Evolutionary conservation across 1,140 invertebrate species (phyloP).

Genomic region (Proctacanthus coquilletti): DNA sequence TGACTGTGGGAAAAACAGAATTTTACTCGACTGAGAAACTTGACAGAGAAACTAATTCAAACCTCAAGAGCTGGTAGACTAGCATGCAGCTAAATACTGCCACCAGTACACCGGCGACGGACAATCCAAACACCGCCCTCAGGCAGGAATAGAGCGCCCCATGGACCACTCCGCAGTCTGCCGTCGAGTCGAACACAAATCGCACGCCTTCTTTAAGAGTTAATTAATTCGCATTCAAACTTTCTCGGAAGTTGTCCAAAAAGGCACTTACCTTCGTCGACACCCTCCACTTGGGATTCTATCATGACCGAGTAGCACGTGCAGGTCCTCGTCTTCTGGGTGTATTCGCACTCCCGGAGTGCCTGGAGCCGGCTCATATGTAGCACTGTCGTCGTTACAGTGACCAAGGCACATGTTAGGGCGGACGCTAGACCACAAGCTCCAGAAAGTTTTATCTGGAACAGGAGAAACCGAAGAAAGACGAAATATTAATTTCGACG

Average conservation of each 20-base stretch:
- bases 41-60: background rate
- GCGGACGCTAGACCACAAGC: conserved; percentile 70
- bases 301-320: conserved; percentile 54
- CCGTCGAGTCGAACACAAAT: conserved; percentile 65
- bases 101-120: conserved; percentile 72
- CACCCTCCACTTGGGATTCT: conserved; percentile 36
- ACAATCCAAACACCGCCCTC: conserved; percentile 72
- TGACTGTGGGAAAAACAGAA: conserved; percentile 39
- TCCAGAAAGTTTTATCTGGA: conserved; percentile 71
- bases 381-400: conserved; percentile 82
- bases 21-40: background rate
- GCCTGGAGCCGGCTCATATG: conserved; percentile 84
- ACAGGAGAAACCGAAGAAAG: too few species aligned
- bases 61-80: conserved; percentile 73
- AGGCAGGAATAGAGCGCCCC: conserved; percentile 73
- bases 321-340: conserved; percentile 55
- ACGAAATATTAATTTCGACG: too few species aligned
- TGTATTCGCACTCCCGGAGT: conserved; percentile 72
- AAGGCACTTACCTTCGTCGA: conserved; percentile 37
- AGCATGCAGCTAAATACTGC: conserved; percentile 86
- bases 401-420: conserved; percentile 70
- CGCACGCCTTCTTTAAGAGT: conserved; percentile 31
- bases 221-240: background rate
- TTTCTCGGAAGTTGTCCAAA: background rate
- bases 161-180: conserved; percentile 74